These are phyloP conservation scores for Paedocypris sp. DNA, from an alignment of 2,113 vertebrate genomes.

Conservation along the genomic window DNA sequence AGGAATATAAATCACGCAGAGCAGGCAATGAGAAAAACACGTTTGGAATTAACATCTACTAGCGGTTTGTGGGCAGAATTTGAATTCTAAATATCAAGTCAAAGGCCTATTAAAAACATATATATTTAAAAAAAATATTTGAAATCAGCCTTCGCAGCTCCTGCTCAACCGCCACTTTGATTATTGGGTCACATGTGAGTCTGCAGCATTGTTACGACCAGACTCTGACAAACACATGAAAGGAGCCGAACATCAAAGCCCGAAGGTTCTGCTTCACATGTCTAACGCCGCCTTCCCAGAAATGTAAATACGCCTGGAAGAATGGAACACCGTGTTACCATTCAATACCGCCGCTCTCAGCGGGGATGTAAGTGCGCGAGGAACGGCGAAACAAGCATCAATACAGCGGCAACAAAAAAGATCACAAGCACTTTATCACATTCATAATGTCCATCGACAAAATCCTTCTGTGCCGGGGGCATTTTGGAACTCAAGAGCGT, in stretches of 20 bases:
- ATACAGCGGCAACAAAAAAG: conserved; percentile 20
- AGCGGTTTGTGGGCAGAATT: neutral
- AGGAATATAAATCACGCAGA: conserved; percentile 2
- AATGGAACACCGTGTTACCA: neutral
- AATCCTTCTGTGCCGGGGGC: neutral
- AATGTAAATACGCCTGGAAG: conserved; percentile 15
- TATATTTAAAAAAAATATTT: no score
- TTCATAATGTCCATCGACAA: conserved; percentile 16
- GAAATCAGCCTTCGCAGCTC: no score
- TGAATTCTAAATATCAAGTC: neutral
- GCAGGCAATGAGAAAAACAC: neutral
- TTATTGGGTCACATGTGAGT: conserved; percentile 21
- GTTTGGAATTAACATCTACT: neutral
- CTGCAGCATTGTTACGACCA: neutral
- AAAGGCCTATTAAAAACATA: no score
- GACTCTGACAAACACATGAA: conserved; percentile 29
- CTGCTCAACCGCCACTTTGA: no score
- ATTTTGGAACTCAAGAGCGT: neutral
- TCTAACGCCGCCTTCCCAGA: neutral
- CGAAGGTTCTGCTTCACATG: neutral
- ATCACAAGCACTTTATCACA: conserved; percentile 16
- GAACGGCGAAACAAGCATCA: neutral
- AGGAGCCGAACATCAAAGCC: conserved; percentile 31
- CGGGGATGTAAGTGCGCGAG: conserved; percentile 14
- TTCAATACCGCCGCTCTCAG: conserved; percentile 9